Evolutionary conservation across 2,797 vertebrate genomes (phyloP), one percentile per base, ranked within the genome.

Genomic region (Molossus alvarezi): DNA sequence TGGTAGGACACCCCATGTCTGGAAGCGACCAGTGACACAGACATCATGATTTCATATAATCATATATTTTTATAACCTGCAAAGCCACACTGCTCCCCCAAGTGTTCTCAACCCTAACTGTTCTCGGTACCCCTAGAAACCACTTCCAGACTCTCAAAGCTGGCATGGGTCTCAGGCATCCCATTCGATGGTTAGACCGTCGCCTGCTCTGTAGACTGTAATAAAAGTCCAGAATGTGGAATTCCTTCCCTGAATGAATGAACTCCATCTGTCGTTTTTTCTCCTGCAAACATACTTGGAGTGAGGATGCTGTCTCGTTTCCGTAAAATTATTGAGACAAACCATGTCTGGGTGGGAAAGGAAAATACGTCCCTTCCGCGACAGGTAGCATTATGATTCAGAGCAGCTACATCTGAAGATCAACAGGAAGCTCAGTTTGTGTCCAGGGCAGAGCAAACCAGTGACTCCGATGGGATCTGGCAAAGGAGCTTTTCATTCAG

Each of bases 11-110:
- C 1, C 13, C n/a, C 5, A 3, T 69, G n/a, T 76, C 25, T 41
- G 77, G 8, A 82, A 67, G 14, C 13, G 62, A 57, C 55, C 11
- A 17, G 15, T 27, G 45, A 90, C 48, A 55, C 4, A 86, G 18
- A 92, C 73, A 92, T 64, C 57, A 76, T 64, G 14, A 67, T 87
- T 76, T 72, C n/a, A 11, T 67, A 72, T 29, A 57, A 91, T 45
- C 53, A 69, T 29, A 23, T 45, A 73, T 69, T 85, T 81, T 75
- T 76, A 27, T 80, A 55, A 29, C 41, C 87, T 37, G 65, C 37
- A 72, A 87, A 76, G 87, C 41, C 87, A n/a, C 14, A 72, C 29
- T 20, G 18, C 5, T 1, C 67, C 13, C 57, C 65, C 48, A 92
- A 45, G 64, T 73, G 33, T 48, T 73, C 29, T 76, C n/a, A 86